Evolutionary conservation across 2,113 vertebrate genomes (phyloP), one percentile per base, ranked within the genome.

Genomic region (Fulica atra): DNA sequence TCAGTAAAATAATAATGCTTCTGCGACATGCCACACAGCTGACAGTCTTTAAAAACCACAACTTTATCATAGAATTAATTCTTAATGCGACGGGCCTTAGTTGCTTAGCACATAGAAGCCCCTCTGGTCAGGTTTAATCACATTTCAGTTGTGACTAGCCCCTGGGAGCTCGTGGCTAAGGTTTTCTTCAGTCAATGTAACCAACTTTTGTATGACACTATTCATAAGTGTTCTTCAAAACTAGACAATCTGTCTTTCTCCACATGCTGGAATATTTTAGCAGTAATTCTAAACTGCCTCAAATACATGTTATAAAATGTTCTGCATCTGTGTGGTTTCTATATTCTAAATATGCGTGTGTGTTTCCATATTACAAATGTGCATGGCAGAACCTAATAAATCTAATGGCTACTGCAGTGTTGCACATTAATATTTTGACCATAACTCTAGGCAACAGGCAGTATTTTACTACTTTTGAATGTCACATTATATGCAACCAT

Each of bases 271-370:
- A 85, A 91, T 57, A 61, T 94, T 95, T 93, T 84, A 76, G 40
- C 50, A 88, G 82, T 78, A 95, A 92, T 81, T 93, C 86, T 90
- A 93, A 89, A 89, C 76, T 76, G n/a, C 57, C 83, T 54, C 73
- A 89, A 92, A 92, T 74, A 61, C 35, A 71, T 74, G 48, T 42
- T 87, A 44, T 79, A 86, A 95, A 95, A 74, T 46, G 20, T 86
- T 94, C 69, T 96, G 57, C 59, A 71, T 88, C 65, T 91, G 61
- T 72, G 65, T 91, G 77, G 70, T 24, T 93, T 83, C 81, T 79
- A 13, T 61, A 61, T 72, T 81, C 73, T n/a, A 92, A 86, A 64
- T 57, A 38, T 5, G 11, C 3, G 8, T 18, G 63, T 72, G 46
- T 83, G 35, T 92, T 92, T 94, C 94, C 56, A 61, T 68, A 91